Percentiles rank a stretch among this genome's conserved stretches.
Conservation (phyloP, 2,797 vertebrate genomes). For the Silurus lanzhouensis region DNA sequence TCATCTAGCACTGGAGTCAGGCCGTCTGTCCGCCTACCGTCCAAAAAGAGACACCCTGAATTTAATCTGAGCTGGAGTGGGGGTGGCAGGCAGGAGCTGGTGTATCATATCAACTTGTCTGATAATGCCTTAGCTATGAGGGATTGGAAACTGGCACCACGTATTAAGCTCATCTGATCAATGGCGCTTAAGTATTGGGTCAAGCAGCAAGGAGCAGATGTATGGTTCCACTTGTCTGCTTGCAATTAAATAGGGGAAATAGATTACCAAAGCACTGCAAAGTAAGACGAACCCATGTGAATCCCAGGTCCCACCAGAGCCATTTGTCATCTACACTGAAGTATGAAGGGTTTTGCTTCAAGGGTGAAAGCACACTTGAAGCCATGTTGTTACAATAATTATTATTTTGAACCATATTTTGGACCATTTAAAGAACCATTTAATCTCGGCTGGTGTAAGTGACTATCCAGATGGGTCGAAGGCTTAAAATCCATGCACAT, state of each 20-base stretch:
- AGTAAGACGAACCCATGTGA: constrained; percentile 59
- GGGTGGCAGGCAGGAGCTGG: constrained; percentile 74
- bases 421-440: constrained; percentile 10
- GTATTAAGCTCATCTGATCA: constrained; percentile 82
- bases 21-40: constrained; percentile 77
- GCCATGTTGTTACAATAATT: constrained; percentile 23
- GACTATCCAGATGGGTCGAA: constrained; percentile 26
- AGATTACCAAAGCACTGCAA: constrained; percentile 58
- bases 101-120: constrained; percentile 77
- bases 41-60: constrained; percentile 64
- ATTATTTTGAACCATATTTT: constrained; percentile 2
- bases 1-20: constrained; percentile 77
- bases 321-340: constrained; percentile 59
- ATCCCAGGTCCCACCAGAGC: constrained; percentile 48
- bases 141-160: constrained; percentile 79
- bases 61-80: constrained; percentile 69
- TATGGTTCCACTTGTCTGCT: constrained; percentile 71
- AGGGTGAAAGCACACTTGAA: constrained; percentile 48
- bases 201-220: constrained; percentile 75
- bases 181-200: constrained; percentile 82
- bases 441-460: constrained; percentile 1
- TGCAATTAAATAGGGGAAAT: constrained; percentile 62
- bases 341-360: constrained; percentile 50
- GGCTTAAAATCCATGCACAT: constrained; percentile 5
- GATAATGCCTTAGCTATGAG: constrained; percentile 80